Evolutionary conservation across 2,797 vertebrate species (phyloP).

Genomic region (Pristis pectinata): DNA sequence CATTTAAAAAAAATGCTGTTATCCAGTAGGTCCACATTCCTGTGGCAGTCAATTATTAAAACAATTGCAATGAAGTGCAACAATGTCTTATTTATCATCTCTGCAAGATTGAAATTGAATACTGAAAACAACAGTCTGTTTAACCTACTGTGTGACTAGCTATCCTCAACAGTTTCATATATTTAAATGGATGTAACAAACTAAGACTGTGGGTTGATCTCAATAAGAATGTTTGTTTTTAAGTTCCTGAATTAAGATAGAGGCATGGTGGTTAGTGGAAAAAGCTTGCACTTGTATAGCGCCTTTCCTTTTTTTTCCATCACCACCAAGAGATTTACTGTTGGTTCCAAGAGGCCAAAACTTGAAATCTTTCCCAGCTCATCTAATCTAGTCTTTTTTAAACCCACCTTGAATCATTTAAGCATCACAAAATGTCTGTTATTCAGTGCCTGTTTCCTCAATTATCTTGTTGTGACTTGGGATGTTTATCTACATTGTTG

Average conservation of each 20-base stretch:
- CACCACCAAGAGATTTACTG: no score
- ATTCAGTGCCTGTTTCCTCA: not conserved
- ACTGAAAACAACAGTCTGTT: no score
- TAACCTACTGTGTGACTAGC: not conserved
- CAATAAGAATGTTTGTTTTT: not conserved
- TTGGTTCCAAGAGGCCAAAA: not conserved
- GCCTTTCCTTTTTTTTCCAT: no score
- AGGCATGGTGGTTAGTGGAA: not conserved
- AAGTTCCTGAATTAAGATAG: not conserved
- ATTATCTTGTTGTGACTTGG: not conserved
- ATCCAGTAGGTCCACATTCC: not conserved
- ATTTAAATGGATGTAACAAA: not conserved
- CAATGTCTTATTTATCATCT: not conserved
- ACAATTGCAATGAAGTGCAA: not conserved
- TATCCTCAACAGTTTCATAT: not conserved
- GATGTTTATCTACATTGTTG: not conserved
- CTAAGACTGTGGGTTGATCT: not conserved
- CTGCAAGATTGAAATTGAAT: not conserved
- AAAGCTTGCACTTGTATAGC: not conserved
- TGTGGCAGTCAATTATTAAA: not conserved
- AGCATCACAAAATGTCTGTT: not conserved
- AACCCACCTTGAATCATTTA: not conserved
- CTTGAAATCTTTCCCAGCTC: not conserved
- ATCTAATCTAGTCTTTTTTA: not conserved
- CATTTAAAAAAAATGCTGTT: not conserved